These are phyloP conservation scores for Phrynocephalus forsythii DNA, from an alignment of 2,797 vertebrate genomes.

Conservation along the genomic window DNA sequence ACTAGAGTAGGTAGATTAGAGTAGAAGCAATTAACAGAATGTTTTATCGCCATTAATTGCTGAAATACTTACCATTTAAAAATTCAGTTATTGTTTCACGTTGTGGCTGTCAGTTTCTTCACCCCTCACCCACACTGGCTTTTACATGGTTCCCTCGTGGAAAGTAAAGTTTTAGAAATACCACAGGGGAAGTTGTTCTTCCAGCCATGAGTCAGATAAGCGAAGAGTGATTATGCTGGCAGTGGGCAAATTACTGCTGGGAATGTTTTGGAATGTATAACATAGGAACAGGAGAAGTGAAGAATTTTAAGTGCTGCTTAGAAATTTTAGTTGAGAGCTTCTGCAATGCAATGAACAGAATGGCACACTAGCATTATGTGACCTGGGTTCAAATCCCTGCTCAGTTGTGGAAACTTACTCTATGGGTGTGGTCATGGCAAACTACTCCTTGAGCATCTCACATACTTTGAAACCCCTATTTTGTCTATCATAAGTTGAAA, in stretches of 20 bases:
- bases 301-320: conserved; percentile 40
- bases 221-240: not conserved
- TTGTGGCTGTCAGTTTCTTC: conserved; percentile 55
- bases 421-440: too few relatives aligned
- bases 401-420: too few relatives aligned
- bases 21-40: conserved; percentile 60
- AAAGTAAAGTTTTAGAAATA: conserved; percentile 41
- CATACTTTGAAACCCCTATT: too few relatives aligned
- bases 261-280: conserved; percentile 35
- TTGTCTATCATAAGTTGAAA: too few relatives aligned
- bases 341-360: not conserved
- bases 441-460: too few relatives aligned
- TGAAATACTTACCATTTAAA: conserved; percentile 60
- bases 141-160: conserved; percentile 30
- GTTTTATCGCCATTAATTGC: conserved; percentile 66
- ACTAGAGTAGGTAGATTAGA: conserved; percentile 65
- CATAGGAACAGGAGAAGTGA: conserved; percentile 19
- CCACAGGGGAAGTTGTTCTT: conserved; percentile 40
- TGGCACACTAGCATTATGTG: too few relatives aligned
- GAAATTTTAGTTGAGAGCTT: conserved; percentile 16
- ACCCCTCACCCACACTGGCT: conserved; percentile 55
- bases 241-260: not conserved
- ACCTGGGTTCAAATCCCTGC: too few relatives aligned
- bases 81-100: conserved; percentile 69
- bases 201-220: conserved; percentile 28